Base-by-base conservation (phyloP, 2,888 invertebrate species). In the Scaptomyza cyrtandrae region DNA sequence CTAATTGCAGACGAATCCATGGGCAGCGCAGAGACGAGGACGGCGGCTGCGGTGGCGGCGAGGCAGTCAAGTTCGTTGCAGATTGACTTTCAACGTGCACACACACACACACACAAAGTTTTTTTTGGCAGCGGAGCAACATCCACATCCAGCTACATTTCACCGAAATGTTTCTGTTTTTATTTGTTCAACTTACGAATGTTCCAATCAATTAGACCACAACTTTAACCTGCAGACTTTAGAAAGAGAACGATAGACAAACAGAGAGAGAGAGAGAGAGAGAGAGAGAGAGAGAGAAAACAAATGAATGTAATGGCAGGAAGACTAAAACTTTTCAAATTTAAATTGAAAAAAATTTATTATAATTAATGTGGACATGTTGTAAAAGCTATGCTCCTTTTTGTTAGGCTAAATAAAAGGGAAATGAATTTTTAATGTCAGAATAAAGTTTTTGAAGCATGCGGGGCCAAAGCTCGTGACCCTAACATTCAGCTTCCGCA, bases 1-100 rank as follows among this genome's bases (percentile, higher is more conserved):
- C 75, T 78, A 77, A 78, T 77, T 75, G 78, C 71, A 63, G 54
- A 55, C 41, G 43, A 43, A 35, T 33, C 29, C n/a, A 7, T 6
- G 14, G 29, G 6, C 29, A 29, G 29, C 5, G 1, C 6, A 29
- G 29, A 29, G 5, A 7, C 29, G 29, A 7, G 6, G 24, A 5
- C 24, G 24, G 24, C 24, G 24, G 29, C 7, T 0, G 1, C 29
- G 29, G 29, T 7, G 7, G 29, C 29, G 29, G 29, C 29, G 29
- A 29, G 29, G 29, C 6, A 29, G 29, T 29, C 29, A 16, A 24
- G 13, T 24, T n/a, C 35, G 19, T 50, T 19, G 19, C 19, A 49
- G 19, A 19, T 49, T 49, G n/a, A 33, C 33, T 33, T 13, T n/a
- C 16, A 35, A 9, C 19, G 10, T 3, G 1, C 6, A n/a, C 33